These are phyloP conservation scores for Trachurus trachurus DNA, from an alignment of 2,797 vertebrate species.

Conservation along the genomic window DNA sequence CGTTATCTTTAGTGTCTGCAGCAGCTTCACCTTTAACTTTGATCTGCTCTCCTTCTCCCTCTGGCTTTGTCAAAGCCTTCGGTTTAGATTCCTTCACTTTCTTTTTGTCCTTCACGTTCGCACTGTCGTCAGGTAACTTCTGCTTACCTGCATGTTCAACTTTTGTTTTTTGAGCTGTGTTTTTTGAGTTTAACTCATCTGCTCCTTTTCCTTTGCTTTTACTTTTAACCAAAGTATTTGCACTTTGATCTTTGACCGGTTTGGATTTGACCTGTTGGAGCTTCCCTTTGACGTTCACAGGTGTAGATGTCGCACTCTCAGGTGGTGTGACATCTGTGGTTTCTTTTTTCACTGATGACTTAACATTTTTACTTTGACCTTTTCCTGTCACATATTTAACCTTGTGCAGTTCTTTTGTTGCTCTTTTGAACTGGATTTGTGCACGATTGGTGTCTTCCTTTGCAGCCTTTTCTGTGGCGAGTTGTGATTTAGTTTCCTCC, in stretches of 20 bases:
- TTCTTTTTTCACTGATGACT: slow-evolving; percentile 24
- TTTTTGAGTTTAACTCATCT: slow-evolving; percentile 21
- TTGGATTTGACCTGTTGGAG: slow-evolving; percentile 32
- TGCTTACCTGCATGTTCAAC: slow-evolving; percentile 13
- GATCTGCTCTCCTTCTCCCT: neutral
- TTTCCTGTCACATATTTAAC: slow-evolving; percentile 32
- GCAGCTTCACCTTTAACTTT: slow-evolving; percentile 18
- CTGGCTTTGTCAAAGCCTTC: slow-evolving; percentile 29
- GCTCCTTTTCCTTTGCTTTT: slow-evolving; percentile 32
- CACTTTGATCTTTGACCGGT: slow-evolving; percentile 23
- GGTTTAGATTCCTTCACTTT: slow-evolving; percentile 35
- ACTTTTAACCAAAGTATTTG: slow-evolving; percentile 12
- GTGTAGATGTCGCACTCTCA: slow-evolving; percentile 28
- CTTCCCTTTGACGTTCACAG: slow-evolving; percentile 45
- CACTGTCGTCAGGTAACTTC: slow-evolving; percentile 10
- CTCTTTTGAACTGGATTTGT: slow-evolving; percentile 20
- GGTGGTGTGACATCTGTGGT: neutral
- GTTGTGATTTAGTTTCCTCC: slow-evolving; percentile 21
- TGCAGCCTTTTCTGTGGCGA: slow-evolving; percentile 3
- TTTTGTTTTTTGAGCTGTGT: slow-evolving; percentile 9
- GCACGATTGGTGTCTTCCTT: slow-evolving; percentile 16
- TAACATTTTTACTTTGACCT: slow-evolving; percentile 41
- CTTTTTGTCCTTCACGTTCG: slow-evolving; percentile 25
- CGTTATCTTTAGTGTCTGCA: slow-evolving; percentile 16
- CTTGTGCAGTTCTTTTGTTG: slow-evolving; percentile 30